Evolutionary conservation across 2,888 invertebrate genomes (phyloP).

Genomic region (Coenonympha glycerion): DNA sequence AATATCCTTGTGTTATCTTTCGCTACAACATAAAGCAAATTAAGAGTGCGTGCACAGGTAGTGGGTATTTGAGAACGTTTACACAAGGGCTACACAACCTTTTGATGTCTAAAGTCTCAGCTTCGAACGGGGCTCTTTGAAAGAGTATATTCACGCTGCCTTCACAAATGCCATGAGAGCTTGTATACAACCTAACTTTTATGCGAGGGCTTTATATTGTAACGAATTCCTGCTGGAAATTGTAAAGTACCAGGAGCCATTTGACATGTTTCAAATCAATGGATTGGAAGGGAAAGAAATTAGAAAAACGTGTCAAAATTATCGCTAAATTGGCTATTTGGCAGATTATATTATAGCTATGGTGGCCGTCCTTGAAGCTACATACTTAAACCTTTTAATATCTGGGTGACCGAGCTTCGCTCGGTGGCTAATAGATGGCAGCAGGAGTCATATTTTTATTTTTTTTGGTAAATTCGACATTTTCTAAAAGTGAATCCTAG

Average conservation of each 20-base stretch:
- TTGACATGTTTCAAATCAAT: too few species aligned
- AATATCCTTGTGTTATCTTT: constrained; percentile 21
- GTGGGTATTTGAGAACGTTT: constrained; percentile 22
- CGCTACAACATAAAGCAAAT: constrained; percentile 24
- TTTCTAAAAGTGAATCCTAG: too few species aligned
- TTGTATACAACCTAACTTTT: background rate
- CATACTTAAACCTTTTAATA: too few species aligned
- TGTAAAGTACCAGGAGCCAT: background rate
- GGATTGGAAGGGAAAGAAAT: too few species aligned
- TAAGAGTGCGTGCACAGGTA: constrained; percentile 23
- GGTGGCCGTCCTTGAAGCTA: too few species aligned
- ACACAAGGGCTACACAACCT: constrained; percentile 16
- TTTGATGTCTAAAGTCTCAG: constrained; percentile 23
- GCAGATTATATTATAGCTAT: too few species aligned
- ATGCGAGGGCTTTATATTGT: constrained; percentile 1
- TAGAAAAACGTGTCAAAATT: too few species aligned
- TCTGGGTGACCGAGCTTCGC: too few species aligned
- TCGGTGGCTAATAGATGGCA: too few species aligned
- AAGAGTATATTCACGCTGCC: constrained; percentile 13
- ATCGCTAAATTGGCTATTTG: too few species aligned
- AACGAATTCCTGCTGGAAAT: background rate
- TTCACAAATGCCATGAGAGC: constrained; percentile 5
- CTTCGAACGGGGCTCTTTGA: constrained; percentile 15
- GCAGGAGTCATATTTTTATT: too few species aligned
- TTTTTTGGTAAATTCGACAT: too few species aligned